A percentile compares a stretch with the other conserved stretches of the same genome.
Evolutionary conservation across 1,140 invertebrate genomes (phyloP).

Genomic region (Ylistrum balloti): DNA sequence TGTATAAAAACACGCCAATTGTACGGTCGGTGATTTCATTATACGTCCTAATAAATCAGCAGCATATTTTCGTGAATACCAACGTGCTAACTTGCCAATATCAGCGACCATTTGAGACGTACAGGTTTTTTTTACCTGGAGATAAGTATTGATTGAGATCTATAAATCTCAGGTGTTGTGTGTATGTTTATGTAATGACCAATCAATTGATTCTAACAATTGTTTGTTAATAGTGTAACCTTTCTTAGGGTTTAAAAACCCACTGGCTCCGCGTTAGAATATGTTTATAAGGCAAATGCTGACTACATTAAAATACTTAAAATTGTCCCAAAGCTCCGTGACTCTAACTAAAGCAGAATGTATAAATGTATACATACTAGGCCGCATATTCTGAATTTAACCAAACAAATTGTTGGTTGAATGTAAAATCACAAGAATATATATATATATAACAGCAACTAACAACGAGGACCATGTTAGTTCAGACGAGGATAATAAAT

Average conservation of each 20-base stretch:
- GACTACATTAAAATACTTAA: constrained; percentile 9
- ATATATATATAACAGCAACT: no score
- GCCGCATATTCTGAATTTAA: no score
- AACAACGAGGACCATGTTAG: no score
- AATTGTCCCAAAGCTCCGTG: background rate
- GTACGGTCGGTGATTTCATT: background rate
- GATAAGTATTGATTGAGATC: background rate
- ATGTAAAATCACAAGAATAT: no score
- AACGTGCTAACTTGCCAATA: constrained; percentile 32
- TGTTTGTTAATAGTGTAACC: constrained; percentile 10
- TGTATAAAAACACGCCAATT: background rate
- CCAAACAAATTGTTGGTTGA: no score
- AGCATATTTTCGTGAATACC: background rate
- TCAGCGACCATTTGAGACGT: background rate
- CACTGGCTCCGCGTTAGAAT: background rate
- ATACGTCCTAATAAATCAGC: background rate
- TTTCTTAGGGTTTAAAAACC: background rate
- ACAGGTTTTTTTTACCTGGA: background rate
- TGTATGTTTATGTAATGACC: background rate
- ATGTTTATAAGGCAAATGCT: background rate
- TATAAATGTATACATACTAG: no score
- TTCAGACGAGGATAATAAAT: no score
- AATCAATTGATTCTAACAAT: background rate
- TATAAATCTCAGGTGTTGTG: constrained; percentile 17
- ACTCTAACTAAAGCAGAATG: no score